Base-by-base conservation (phyloP, 2,888 invertebrate species). In the Netelia inedita region DNA sequence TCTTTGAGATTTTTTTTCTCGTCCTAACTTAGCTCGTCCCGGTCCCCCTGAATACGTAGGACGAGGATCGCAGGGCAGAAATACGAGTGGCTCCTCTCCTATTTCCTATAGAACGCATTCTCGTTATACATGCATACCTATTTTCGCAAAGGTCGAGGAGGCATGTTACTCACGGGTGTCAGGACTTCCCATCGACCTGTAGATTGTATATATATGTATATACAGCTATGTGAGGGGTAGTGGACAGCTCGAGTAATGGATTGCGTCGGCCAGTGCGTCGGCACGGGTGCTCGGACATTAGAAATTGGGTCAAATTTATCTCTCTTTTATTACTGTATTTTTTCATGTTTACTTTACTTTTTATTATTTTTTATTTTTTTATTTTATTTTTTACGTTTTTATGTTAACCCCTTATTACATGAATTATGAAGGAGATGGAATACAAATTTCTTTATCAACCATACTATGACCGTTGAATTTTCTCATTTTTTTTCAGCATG, bases 41-140 rank as follows among this genome's bases (percentile, higher is more conserved):
- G n/a, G 21, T 68, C 57, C 28, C 57, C 11, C n/a, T 28, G 43
- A 59, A 66, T 46, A 16, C 14, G 35, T 14, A 55, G 46, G 53
- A 68, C 35, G 50, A 50, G 28, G 41, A 53, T 68, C 63, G 63
- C n/a, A 19, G 16, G 61, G 11, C 50, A 66, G 41, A 63, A 79
- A 41, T 23, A 73, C 55, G 35, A 76, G 16, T 16, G 14, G 8
- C 35, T 28, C 19, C 19, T 9, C 63, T 69, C 16, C 21, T n/a
- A 65, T 76, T 66, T 72, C 35, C 46, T 59, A 21, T 57, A 10
- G 21, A 71, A 76, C 72, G 16, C 53, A 79, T 69, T 68, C 79
- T 69, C 72, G 68, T 79, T 83, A 57, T 63, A 73, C 65, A 43
- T 73, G 61, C 78, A 79, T 53, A 73, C 8, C 46, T 71, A 23